Evolutionary conservation across 2,797 vertebrate genomes (phyloP).

Genomic region (Aldrovandia affinis): DNA sequence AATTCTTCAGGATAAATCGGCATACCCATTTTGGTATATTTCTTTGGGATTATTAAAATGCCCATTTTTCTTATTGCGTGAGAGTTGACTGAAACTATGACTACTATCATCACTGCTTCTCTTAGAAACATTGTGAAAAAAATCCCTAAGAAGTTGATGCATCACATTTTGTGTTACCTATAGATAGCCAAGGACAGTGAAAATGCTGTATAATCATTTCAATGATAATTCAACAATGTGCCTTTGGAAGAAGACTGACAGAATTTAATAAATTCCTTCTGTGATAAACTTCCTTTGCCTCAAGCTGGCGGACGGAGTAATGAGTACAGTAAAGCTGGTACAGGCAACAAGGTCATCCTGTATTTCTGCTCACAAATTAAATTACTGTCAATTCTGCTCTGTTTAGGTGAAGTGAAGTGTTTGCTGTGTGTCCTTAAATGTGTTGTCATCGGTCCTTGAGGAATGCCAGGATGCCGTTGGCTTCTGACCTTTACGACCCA

Average conservation of each 20-base stretch:
- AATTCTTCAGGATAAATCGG: neutral
- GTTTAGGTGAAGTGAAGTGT: slow-evolving; percentile 44
- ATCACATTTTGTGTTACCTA: neutral
- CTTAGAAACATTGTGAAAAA: neutral
- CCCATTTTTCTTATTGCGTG: no score
- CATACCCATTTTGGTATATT: no score
- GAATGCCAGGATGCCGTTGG: slow-evolving; percentile 24
- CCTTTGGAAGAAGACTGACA: neutral
- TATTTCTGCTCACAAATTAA: slow-evolving; percentile 53
- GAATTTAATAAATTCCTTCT: neutral
- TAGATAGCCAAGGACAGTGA: neutral
- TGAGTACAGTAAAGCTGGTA: slow-evolving; percentile 6
- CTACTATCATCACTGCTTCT: neutral
- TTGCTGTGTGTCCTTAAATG: slow-evolving; percentile 52
- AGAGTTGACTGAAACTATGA: no score
- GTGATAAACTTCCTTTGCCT: neutral
- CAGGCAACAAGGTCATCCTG: neutral
- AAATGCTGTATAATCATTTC: neutral
- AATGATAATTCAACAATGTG: neutral
- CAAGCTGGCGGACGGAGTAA: neutral
- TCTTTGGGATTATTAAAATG: no score
- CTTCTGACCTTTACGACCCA: neutral
- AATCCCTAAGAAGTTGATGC: neutral
- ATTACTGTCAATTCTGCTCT: slow-evolving; percentile 49
- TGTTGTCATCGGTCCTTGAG: slow-evolving; percentile 29